Evolutionary conservation across 2,888 invertebrate species (phyloP).

Genomic region (Epiblema foenella): DNA sequence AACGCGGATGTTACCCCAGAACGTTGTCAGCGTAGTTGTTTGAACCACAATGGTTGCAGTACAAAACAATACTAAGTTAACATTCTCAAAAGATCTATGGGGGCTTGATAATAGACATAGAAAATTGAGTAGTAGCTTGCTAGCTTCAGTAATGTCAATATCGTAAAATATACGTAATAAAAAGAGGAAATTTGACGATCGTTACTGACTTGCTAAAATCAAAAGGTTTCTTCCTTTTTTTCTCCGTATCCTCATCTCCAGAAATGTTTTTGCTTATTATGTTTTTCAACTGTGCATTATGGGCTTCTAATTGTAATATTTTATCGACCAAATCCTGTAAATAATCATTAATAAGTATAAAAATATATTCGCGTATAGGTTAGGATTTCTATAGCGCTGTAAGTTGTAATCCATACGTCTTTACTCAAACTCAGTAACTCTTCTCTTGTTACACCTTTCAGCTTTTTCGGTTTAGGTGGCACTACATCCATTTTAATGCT

Average conservation of each 20-base stretch:
- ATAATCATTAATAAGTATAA: constrained; percentile 46
- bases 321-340: constrained; percentile 88
- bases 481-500: constrained; percentile 56
- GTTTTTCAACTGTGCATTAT: constrained; percentile 91
- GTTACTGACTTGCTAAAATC: constrained; percentile 84
- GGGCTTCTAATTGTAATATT: constrained; percentile 90
- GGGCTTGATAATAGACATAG: too few relatives aligned
- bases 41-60: too few relatives aligned
- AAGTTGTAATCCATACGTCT: constrained; percentile 56
- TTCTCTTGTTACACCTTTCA: constrained; percentile 55
- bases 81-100: too few relatives aligned
- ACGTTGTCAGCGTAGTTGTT: too few relatives aligned
- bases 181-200: neutral
- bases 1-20: too few relatives aligned
- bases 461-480: constrained; percentile 61
- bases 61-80: too few relatives aligned
- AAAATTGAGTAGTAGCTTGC: too few relatives aligned
- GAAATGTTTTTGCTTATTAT: constrained; percentile 84
- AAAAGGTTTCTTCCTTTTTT: constrained; percentile 76
- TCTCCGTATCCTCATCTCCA: constrained; percentile 51
- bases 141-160: too few relatives aligned
- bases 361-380: constrained; percentile 50
- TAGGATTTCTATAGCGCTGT: neutral
- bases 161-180: too few relatives aligned
- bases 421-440: constrained; percentile 64